These are phyloP conservation scores for Rhopalosiphum padi DNA, from an alignment of 1,140 invertebrate genomes.

Conservation along the genomic window DNA sequence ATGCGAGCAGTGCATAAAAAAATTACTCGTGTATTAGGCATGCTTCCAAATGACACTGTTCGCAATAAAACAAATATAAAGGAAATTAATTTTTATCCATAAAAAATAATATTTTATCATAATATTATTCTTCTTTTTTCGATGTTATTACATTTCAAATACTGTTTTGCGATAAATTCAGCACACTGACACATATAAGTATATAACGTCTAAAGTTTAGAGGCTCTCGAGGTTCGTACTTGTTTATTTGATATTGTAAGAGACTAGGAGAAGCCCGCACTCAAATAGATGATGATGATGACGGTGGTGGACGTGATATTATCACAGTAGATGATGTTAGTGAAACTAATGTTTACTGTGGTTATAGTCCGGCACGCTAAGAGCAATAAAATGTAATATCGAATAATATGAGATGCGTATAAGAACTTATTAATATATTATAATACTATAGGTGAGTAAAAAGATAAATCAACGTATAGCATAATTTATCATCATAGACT, in stretches of 20 bases:
- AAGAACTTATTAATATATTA: no score
- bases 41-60: not conserved
- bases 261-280: not conserved
- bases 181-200: not conserved
- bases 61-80: not conserved
- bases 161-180: not conserved
- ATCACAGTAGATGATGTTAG: no score
- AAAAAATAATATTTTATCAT: not conserved
- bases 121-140: not conserved
- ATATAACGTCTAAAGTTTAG: not conserved
- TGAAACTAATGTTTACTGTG: not conserved
- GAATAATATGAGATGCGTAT: not conserved
- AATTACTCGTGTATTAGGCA: not conserved
- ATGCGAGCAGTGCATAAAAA: not conserved
- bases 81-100: not conserved
- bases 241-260: not conserved
- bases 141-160: not conserved
- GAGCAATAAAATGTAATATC: not conserved
- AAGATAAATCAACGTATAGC: not conserved
- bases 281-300: not conserved
- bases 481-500: not conserved
- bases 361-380: not conserved
- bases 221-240: not conserved
- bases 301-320: not conserved
- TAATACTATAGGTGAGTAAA: not conserved